These are phyloP conservation scores for Cryptocheilus praepositus DNA, from an alignment of 2,888 invertebrate genomes.

Conservation along the genomic window DNA sequence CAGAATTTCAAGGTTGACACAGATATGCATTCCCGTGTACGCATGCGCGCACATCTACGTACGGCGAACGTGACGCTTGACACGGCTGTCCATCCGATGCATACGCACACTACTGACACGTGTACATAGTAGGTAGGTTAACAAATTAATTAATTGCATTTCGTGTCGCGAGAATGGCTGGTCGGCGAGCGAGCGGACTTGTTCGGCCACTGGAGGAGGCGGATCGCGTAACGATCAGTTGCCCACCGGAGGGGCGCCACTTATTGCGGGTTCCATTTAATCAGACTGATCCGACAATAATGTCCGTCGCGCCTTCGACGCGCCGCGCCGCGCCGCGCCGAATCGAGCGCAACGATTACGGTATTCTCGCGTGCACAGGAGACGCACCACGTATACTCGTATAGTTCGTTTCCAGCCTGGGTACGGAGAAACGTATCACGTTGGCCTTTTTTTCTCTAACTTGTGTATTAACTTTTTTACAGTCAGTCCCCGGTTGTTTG, in stretches of 20 bases:
- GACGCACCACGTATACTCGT: too few species aligned
- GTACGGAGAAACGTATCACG: too few species aligned
- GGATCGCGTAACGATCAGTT: background rate
- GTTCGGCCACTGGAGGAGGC: too few species aligned
- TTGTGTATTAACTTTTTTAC: slow-evolving; percentile 2
- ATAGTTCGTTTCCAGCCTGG: too few species aligned
- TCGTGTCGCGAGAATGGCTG: slow-evolving; percentile 56
- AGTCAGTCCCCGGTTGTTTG: slow-evolving; percentile 32
- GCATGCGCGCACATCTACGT: background rate
- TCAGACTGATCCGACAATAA: too few species aligned
- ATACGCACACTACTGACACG: slow-evolving; percentile 71
- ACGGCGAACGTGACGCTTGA: slow-evolving; percentile 44
- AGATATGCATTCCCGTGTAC: background rate
- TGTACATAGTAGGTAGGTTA: slow-evolving; percentile 74
- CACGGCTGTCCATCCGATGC: slow-evolving; percentile 64
- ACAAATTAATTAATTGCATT: slow-evolving; percentile 74
- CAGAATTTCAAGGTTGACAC: slow-evolving; percentile 30
- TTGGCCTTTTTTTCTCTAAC: background rate
- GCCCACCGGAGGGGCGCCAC: too few species aligned
- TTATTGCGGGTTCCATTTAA: too few species aligned
- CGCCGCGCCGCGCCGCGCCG: too few species aligned
- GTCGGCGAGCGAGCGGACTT: background rate
- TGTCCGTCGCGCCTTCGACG: too few species aligned
- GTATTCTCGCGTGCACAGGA: too few species aligned
- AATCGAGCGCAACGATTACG: too few species aligned